These are phyloP conservation scores for Camponotus vicinus DNA, from an alignment of 1,140 invertebrate genomes.

Conservation along the genomic window DNA sequence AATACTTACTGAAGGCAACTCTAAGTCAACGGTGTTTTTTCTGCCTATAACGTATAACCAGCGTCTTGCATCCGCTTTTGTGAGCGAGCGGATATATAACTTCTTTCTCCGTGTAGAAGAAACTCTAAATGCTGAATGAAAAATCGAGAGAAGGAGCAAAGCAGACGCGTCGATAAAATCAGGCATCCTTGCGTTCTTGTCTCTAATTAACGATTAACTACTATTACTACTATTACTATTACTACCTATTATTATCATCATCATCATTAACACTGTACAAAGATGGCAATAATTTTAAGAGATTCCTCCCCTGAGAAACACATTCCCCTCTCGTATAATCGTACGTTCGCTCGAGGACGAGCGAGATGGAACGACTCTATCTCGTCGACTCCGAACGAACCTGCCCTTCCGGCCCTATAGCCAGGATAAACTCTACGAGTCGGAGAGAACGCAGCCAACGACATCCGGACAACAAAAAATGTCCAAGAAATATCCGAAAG, in stretches of 20 bases:
- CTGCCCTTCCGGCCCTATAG: constrained; percentile 11
- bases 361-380: neutral
- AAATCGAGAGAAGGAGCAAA: constrained; percentile 15
- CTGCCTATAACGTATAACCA: constrained; percentile 82
- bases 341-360: constrained; percentile 55
- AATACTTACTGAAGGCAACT: constrained; percentile 77
- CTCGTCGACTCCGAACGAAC: constrained; percentile 8
- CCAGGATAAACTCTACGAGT: constrained; percentile 31
- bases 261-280: constrained; percentile 81
- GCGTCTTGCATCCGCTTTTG: constrained; percentile 76
- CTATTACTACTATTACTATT: constrained; percentile 39
- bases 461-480: constrained; percentile 23
- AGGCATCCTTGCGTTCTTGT: constrained; percentile 68
- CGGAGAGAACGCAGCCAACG: constrained; percentile 17
- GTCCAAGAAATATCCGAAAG: neutral
- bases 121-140: constrained; percentile 69
- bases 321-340: constrained; percentile 73
- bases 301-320: constrained; percentile 71
- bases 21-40: constrained; percentile 85
- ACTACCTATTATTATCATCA: constrained; percentile 46
- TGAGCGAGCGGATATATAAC: constrained; percentile 52
- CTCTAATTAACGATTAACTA: constrained; percentile 59
- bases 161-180: constrained; percentile 55
- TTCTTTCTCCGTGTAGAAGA: constrained; percentile 56
- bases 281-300: constrained; percentile 85